Evolutionary conservation across 1,140 invertebrate genomes (phyloP).

Genomic region (Drosophila neocordata): DNA sequence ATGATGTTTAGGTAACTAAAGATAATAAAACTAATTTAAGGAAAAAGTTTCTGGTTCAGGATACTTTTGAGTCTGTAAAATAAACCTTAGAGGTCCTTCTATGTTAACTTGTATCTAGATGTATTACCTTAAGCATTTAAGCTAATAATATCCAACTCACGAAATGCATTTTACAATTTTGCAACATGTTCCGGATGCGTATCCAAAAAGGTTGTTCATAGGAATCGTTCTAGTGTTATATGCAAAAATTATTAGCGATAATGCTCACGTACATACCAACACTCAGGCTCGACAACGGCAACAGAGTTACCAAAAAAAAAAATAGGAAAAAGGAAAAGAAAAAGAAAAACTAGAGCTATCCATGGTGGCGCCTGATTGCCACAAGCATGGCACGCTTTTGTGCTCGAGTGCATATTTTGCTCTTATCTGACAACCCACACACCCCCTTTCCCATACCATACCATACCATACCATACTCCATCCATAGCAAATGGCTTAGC

Average conservation of each 20-base stretch:
- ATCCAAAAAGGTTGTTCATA: not conserved
- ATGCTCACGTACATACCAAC: slow-evolving; percentile 75
- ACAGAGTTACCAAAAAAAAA: slow-evolving; percentile 49
- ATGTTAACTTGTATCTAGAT: not conserved
- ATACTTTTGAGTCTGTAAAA: no score
- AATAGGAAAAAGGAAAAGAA: not conserved
- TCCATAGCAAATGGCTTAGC: slow-evolving; percentile 1
- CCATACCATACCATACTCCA: no score
- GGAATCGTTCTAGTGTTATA: slow-evolving; percentile 35
- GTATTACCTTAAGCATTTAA: slow-evolving; percentile 23
- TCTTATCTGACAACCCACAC: slow-evolving; percentile 65
- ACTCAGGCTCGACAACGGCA: slow-evolving; percentile 55
- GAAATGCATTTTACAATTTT: slow-evolving; percentile 61
- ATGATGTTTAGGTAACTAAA: no score
- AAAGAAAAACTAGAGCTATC: not conserved
- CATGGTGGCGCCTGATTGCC: slow-evolving; percentile 40
- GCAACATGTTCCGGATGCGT: slow-evolving; percentile 32
- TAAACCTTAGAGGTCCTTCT: not conserved
- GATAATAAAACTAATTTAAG: no score
- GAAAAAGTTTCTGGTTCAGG: no score
- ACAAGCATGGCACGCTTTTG: slow-evolving; percentile 74
- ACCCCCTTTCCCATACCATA: not conserved
- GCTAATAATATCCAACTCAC: slow-evolving; percentile 43
- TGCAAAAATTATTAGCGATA: slow-evolving; percentile 82
- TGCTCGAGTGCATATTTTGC: slow-evolving; percentile 81